A percentile compares a stretch with the other conserved stretches of the same genome.
phyloP scores from a whole-genome alignment of 2,888 invertebrate species.

The Ischnura elegans region DNA sequence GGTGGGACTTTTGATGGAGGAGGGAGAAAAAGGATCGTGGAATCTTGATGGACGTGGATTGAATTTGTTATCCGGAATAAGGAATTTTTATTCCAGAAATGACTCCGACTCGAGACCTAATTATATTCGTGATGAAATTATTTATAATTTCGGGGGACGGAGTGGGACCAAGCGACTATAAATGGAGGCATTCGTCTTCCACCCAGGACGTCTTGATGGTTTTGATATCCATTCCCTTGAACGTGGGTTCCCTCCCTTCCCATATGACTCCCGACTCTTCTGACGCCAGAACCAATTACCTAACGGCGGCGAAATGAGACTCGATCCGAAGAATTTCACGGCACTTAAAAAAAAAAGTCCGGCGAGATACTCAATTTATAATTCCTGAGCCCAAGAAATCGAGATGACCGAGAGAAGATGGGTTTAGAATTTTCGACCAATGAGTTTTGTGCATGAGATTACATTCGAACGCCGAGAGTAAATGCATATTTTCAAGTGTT shows the following conservation, averaged over 20 bases:
- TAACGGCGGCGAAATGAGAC: constrained; percentile 29
- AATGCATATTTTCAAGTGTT: not conserved
- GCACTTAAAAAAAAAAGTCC: not conserved
- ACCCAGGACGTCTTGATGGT: constrained; percentile 19
- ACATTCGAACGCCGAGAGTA: not conserved
- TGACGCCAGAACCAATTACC: constrained; percentile 63
- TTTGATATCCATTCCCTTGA: constrained; percentile 19
- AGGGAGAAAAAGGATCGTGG: not conserved
- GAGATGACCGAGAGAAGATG: not conserved
- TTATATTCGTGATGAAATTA: constrained; percentile 57
- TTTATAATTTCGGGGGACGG: constrained; percentile 51
- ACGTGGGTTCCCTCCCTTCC: not conserved
- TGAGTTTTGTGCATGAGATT: not conserved
- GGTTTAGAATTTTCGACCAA: not conserved
- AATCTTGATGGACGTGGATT: constrained; percentile 65
- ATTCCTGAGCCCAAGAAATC: not conserved
- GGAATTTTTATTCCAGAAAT: constrained; percentile 63
- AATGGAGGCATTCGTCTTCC: not conserved
- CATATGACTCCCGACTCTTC: not conserved
- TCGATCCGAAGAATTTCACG: constrained; percentile 42
- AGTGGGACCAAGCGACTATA: constrained; percentile 20
- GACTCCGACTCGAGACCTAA: constrained; percentile 52
- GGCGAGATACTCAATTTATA: not conserved
- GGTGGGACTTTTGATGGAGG: not conserved
- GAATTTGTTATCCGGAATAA: constrained; percentile 49